A percentile compares a stretch with the other conserved stretches of the same genome.
Conservation (phyloP, 2,797 vertebrate genomes). For the Ibycter americanus region DNA sequence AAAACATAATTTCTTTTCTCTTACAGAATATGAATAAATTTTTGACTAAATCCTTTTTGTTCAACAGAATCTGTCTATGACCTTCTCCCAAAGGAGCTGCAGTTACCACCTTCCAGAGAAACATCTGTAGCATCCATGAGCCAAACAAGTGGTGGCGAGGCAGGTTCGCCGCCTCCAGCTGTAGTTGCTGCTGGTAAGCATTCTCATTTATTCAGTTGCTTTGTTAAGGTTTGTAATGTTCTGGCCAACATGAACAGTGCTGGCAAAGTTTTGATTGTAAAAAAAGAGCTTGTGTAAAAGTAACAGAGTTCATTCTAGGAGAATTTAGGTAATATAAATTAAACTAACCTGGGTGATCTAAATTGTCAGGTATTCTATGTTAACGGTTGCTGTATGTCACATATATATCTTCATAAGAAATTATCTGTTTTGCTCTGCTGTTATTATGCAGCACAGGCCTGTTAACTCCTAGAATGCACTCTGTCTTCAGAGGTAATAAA, state of each 20-base stretch:
- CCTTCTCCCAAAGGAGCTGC: conserved; percentile 95
- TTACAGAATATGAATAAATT: not conserved
- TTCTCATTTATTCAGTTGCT: conserved; percentile 63
- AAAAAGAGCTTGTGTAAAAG: conserved; percentile 23
- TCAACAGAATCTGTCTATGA: conserved; percentile 94
- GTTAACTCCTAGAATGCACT: conserved; percentile 32
- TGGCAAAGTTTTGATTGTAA: conserved; percentile 72
- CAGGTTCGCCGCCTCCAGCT: conserved; percentile 88
- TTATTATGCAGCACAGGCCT: not conserved
- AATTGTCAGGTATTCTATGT: not conserved
- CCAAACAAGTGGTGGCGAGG: conserved; percentile 96
- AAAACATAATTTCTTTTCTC: not conserved
- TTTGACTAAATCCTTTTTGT: not conserved
- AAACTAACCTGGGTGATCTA: not conserved
- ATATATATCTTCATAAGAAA: not conserved
- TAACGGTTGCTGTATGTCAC: not conserved
- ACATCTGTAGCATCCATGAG: conserved; percentile 91
- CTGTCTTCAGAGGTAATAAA: conserved; percentile 1
- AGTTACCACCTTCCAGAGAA: conserved; percentile 88
- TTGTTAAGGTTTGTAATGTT: not conserved
- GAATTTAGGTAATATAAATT: not conserved
- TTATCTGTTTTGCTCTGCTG: not conserved
- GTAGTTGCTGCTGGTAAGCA: conserved; percentile 92
- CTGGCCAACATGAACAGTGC: conserved; percentile 83
- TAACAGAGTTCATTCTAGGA: conserved; percentile 60